Conservation (phyloP, 2,888 invertebrate genomes). For the Trichacis sp. region DNA sequence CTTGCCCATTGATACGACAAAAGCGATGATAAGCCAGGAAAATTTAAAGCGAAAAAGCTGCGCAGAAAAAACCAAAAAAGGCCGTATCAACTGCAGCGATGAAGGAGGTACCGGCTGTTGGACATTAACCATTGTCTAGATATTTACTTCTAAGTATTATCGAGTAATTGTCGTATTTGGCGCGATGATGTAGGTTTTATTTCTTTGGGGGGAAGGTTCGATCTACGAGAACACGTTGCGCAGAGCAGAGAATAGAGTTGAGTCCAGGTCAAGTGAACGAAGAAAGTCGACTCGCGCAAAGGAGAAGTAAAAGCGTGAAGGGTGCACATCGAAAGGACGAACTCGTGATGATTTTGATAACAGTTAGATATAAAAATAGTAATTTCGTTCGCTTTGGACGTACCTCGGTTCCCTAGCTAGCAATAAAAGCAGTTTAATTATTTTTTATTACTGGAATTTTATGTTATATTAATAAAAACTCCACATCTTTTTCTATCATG, state of each 20-base stretch:
- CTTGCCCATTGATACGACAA: conserved; percentile 1
- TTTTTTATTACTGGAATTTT: conserved; percentile 48
- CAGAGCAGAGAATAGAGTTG: conserved; percentile 16
- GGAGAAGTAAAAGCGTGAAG: conserved; percentile 39
- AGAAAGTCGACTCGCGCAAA: conserved; percentile 21
- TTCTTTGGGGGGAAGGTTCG: conserved; percentile 9
- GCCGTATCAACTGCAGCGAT: conserved; percentile 46
- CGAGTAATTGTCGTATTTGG: conserved; percentile 24
- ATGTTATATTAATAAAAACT: no score
- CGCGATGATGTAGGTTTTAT: conserved; percentile 20
- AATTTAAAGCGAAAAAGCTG: conserved; percentile 59
- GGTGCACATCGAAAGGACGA: conserved; percentile 53
- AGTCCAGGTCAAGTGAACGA: conserved; percentile 18
- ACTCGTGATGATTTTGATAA: conserved; percentile 36
- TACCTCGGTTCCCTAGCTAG: conserved; percentile 67
- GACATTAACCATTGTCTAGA: conserved; percentile 69
- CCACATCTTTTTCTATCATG: no score
- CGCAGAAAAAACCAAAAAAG: conserved; percentile 51
- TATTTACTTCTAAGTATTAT: conserved; percentile 35
- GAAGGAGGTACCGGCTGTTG: conserved; percentile 65
- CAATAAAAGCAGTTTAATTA: conserved; percentile 57
- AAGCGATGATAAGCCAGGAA: conserved; percentile 43
- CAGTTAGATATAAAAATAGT: conserved; percentile 28
- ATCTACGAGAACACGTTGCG: conserved; percentile 21
- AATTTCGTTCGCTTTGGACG: conserved; percentile 45